Percentiles rank a stretch among this genome's conserved stretches.
phyloP scores from a whole-genome alignment of 2,888 invertebrate genomes.

The Agriopis aurantiaria region DNA sequence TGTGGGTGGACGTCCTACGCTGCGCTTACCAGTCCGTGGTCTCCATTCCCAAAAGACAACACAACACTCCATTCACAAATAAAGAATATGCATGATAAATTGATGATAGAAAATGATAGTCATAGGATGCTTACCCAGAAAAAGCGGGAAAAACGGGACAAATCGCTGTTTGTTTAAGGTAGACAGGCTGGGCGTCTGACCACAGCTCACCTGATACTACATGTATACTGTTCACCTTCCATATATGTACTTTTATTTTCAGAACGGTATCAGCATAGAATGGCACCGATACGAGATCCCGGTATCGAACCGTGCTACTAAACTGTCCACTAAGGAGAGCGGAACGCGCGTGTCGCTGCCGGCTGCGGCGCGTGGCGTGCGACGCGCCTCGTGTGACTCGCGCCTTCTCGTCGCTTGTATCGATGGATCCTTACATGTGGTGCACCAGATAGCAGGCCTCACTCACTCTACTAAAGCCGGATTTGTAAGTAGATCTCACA shows the following conservation, averaged over 20 bases:
- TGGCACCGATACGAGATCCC: constrained; percentile 91
- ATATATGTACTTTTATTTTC: constrained; percentile 25
- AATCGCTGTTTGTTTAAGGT: too few species aligned
- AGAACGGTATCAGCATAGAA: constrained; percentile 82
- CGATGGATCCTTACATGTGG: constrained; percentile 93
- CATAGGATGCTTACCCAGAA: too few species aligned
- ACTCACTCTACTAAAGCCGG: constrained; percentile 92
- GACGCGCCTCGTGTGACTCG: constrained; percentile 87
- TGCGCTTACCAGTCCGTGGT: too few species aligned
- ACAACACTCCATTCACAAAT: too few species aligned
- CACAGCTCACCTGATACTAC: too few species aligned
- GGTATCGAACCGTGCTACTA: constrained; percentile 86
- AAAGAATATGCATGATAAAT: too few species aligned
- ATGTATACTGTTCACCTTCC: not conserved
- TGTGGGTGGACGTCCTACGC: too few species aligned
- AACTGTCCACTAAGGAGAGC: constrained; percentile 83
- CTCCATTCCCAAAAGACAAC: too few species aligned
- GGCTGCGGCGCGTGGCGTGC: constrained; percentile 73
- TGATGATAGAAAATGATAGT: too few species aligned
- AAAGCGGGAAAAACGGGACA: too few species aligned
- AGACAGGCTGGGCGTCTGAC: too few species aligned
- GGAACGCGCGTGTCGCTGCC: constrained; percentile 84
- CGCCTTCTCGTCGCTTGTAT: constrained; percentile 93
- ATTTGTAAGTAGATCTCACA: constrained; percentile 88
- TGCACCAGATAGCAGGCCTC: constrained; percentile 91